Conservation (phyloP, 2,113 vertebrate genomes). For the Gadus chalcogrammus region DNA sequence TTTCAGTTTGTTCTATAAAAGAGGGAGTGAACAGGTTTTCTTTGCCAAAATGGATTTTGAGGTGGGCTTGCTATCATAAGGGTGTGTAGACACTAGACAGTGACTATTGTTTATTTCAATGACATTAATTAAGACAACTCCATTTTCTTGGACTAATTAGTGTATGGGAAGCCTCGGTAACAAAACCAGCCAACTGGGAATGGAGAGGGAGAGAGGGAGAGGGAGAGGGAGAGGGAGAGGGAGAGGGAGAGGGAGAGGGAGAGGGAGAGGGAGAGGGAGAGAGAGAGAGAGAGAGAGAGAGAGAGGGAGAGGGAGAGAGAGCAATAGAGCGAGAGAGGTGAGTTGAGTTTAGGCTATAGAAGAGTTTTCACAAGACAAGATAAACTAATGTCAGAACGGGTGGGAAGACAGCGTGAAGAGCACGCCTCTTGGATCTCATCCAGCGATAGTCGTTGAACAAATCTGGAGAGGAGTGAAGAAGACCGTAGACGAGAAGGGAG, state of each 20-base stretch:
- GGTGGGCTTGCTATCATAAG: too few relatives aligned
- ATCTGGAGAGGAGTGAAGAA: not conserved
- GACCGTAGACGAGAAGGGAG: not conserved
- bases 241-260: not conserved
- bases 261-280: conserved; percentile 3
- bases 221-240: conserved; percentile 8
- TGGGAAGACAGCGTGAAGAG: conserved; percentile 8
- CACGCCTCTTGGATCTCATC: not conserved
- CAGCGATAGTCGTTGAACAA: not conserved
- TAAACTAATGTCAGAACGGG: conserved; percentile 32
- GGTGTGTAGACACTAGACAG: too few relatives aligned
- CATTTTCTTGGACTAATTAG: too few relatives aligned
- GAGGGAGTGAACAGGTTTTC: too few relatives aligned
- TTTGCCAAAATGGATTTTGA: too few relatives aligned
- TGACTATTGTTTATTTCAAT: too few relatives aligned
- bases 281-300: conserved; percentile 8
- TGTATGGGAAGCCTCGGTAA: too few relatives aligned
- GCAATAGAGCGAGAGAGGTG: too few relatives aligned
- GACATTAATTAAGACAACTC: too few relatives aligned
- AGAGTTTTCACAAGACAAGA: conserved; percentile 49
- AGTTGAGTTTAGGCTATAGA: conserved; percentile 19
- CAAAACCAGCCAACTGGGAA: too few relatives aligned
- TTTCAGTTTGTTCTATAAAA: too few relatives aligned
- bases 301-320: conserved; percentile 1
- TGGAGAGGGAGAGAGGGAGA: not conserved